Evolutionary conservation across 2,113 vertebrate genomes (phyloP), one percentile per base, ranked within the genome.

Genomic region (Salvelinus sp.): DNA sequence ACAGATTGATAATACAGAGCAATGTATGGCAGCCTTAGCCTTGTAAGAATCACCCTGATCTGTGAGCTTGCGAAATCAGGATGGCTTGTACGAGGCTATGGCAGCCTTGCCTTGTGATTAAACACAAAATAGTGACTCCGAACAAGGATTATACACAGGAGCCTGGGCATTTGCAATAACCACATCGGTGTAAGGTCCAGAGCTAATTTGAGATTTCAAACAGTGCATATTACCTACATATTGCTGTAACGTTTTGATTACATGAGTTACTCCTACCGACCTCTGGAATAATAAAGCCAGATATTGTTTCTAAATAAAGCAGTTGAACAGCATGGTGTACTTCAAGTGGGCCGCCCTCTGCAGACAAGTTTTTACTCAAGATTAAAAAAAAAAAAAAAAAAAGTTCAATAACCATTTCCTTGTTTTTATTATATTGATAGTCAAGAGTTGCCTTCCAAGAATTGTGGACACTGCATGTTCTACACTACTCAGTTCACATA

Each of bases 341-440:
- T 88, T 88, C 79, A 88, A 63, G 77, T 85, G 78, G 86, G 83
- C 66, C 16, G 20, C 73, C 87, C 89, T 89, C 80, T 81, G 82
- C 85, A 85, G 88, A 81, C 79, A 86, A 90, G 90, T 93, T 96
- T 96, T 94, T 93, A 92, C 93, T 92, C 92, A 88, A 81, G 33
- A 74, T 76, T 85, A 85, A 89, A 91, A 97, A 97, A 96, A 85
- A 85, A 88, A 91, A 97, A 97, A 96, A 97, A 98, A 96, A 85
- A 87, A 90, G 87, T 95, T 95, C 79, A 90, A 90, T 93, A 86
- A 72, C 1, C 4, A 13, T 73, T 2, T 75, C 27, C 16, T 27
- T 69, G 3, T 70, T 69, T 76, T n/a, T 78, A 66, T 13, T 70
- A 69, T 65, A 25, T 18, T 70, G 16, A 1, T 27, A 66, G 9